Base-by-base conservation (phyloP, 1,140 invertebrate species). In the Dendrolimus kikuchii region DNA sequence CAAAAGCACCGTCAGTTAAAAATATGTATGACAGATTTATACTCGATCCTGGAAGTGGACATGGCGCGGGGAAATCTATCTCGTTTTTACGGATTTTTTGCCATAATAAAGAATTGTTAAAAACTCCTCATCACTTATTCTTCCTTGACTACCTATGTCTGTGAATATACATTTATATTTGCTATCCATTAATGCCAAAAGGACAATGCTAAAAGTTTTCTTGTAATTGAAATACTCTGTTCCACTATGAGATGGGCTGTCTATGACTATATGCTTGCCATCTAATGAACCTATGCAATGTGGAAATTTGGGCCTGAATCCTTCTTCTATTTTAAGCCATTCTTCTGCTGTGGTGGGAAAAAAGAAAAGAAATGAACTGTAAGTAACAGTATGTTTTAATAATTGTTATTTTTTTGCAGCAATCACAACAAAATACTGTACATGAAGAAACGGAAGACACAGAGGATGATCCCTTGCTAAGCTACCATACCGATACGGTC, bases 221-320 rank as follows among this genome's bases (percentile, higher is more conserved):
- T 90, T 90, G 56, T 90, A 90, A 64, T 90, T 90, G 46, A 70
- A 88, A 78, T 73, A 91, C 7, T 74, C 60, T 5, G 68, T 62
- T 50, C 89, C 89, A 57, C 70, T 74, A 40, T 77, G 60, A 23
- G 43, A 5, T 44, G 88, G 87, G 4, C 50, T 56, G 64, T 75
- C 53, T 39, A 89, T 80, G 2, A 64, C 51, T 10, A 90, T 50
- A 64, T 91, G n/a, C n/a, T n/a, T n/a, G n/a, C n/a, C n/a, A n/a
- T n/a, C n/a, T n/a, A n/a, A n/a, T n/a, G n/a, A n/a, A 88, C 84
- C 86, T 5, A 86, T 48, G 57, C 72, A 80, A 48, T 78, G 60
- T 46, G 77, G 80, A 59, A 85, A 77, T 53, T 62, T 60, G 6
- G 36, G 58, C 38, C 51, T 64, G 38, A 65, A 74, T 58, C 58